Evolutionary conservation across 2,888 invertebrate species (phyloP), one percentile per base, ranked within the genome.

Genomic region (Protula sp.): DNA sequence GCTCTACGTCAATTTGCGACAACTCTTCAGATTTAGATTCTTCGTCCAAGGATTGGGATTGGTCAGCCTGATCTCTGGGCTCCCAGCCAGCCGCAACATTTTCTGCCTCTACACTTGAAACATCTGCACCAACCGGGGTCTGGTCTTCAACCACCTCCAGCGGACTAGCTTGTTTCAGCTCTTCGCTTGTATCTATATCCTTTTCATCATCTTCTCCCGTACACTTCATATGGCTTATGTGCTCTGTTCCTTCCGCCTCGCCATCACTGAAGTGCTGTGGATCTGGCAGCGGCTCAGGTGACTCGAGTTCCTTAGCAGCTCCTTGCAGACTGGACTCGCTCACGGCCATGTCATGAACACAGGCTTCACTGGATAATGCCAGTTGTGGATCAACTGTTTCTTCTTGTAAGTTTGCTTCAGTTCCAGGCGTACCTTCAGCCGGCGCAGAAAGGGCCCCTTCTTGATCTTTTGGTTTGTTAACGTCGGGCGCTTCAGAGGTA

Each of bases 141-240:
- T 19, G 9, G 38, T 38, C 38, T 14, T 38, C 38, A 14, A 14
- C 9, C 19, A 14, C 38, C 38, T 38, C 19, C 19, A 19, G 19
- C 19, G 38, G 38, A 14, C 9, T 14, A 38, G 19, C 19, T 14
- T 38, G 9, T 38, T 14, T 19, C 19, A 38, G 19, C 9, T 38
- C 19, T 19, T 38, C 61, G 47, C 26, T 50, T 14, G 53, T 62
- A 30, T 69, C 60, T 28, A 55, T 47, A 31, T 61, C 71, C 9
- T 73, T 70, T 57, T 70, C 72, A 29, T 74, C 75, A 54, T 74
- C 73, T 66, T 74, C 19, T 9, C 9, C 38, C 9, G 38, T 14
- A 9, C 19, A 19, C 9, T 14, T 38, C 38, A 38, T 19, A 9
- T 38, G 38, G 9, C 9, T 9, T 38, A 14, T 19, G 19, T 14